Evolutionary conservation across 2,797 vertebrate genomes (phyloP), one percentile per base, ranked within the genome.

Genomic region (Vipera latastei): DNA sequence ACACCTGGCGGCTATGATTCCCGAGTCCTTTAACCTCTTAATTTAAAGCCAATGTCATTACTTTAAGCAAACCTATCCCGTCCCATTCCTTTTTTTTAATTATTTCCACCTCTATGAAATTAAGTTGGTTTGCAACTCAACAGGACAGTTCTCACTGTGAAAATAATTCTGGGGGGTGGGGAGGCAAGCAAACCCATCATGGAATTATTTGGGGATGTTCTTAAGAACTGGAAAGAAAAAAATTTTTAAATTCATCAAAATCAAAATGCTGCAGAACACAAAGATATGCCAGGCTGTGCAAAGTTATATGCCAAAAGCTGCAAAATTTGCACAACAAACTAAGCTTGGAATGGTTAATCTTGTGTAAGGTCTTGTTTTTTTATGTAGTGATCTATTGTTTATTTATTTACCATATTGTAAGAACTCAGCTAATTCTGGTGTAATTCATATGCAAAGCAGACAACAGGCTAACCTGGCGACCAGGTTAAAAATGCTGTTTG

Each of bases 21-120:
- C 93, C 86, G 28, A 93, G 63, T 18, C 87, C 94, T 83, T 95
- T 95, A 91, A 91, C 92, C 91, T 1, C 92, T 92, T 57, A 60
- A 94, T 93, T 96, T 92, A 1, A 94, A 94, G 25, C 53, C n/a
- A 88, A 88, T 94, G 94, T 88, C 95, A 92, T 94, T 85, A 93
- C 1, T 89, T 83, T 51, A 14, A n/a, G 28, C 44, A 94, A 94
- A 93, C 9, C 12, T 20, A 28, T 22, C 26, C 57, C 38, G 3
- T 53, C 88, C 92, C 92, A 90, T 92, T 93, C 94, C 91, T 28
- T 25, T 93, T 73, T 38, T 59, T 95, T 32, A 92, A 92, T 55
- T 44, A 92, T 55, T 44, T 89, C 60, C 78, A 88, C 90, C 32
- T 96, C 20, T 69, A 90, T 61, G 61, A 48, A 95, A 92, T 88